Evolutionary conservation across 2,797 vertebrate genomes (phyloP).

Genomic region (Paramormyrops hopkinsi): DNA sequence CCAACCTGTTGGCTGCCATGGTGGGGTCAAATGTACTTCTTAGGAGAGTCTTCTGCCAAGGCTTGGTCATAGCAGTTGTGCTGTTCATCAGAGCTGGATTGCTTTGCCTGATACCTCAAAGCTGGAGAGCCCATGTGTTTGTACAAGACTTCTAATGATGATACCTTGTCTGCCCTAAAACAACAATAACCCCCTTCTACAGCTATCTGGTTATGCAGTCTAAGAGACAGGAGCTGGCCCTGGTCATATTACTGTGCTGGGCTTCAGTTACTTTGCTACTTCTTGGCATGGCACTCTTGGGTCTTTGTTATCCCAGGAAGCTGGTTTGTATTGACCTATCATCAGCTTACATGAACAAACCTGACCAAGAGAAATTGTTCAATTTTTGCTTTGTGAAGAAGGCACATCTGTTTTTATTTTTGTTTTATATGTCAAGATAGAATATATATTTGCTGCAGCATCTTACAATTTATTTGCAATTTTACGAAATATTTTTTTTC

Average conservation of each 20-base stretch:
- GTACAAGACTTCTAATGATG: slow-evolving; percentile 60
- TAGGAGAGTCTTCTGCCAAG: slow-evolving; percentile 58
- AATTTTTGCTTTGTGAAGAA: neutral
- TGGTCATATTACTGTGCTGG: slow-evolving; percentile 69
- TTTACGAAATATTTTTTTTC: neutral
- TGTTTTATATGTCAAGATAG: neutral
- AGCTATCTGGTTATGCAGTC: slow-evolving; percentile 59
- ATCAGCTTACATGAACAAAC: neutral
- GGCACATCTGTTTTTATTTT: neutral
- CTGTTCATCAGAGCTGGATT: slow-evolving; percentile 37
- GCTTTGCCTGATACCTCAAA: neutral
- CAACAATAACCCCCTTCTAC: slow-evolving; percentile 33
- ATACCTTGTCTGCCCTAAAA: neutral
- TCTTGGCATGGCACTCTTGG: slow-evolving; percentile 52
- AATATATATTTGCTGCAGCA: neutral
- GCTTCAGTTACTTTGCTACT: slow-evolving; percentile 58
- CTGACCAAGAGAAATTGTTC: neutral
- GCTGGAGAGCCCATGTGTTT: slow-evolving; percentile 65
- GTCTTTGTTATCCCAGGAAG: neutral
- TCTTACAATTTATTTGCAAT: neutral
- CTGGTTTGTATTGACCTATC: neutral
- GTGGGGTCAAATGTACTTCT: slow-evolving; percentile 64
- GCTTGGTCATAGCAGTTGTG: slow-evolving; percentile 51
- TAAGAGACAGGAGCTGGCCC: slow-evolving; percentile 67
- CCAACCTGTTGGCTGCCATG: slow-evolving; percentile 59